phyloP scores from a whole-genome alignment of 2,888 invertebrate genomes.

The Limulus polyphemus region DNA sequence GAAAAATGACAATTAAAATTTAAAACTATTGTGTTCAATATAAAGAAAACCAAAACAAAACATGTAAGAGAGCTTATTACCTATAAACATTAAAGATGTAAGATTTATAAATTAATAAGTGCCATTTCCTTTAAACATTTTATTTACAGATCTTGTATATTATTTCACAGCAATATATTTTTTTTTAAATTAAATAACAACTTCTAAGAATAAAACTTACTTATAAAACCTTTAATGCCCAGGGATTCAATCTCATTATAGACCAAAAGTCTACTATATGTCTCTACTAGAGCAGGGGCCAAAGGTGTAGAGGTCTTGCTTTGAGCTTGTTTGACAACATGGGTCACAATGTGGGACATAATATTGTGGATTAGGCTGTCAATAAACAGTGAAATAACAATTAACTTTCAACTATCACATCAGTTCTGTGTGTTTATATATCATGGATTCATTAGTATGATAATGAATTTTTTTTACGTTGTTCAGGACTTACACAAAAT shows the following conservation, averaged over 20 bases:
- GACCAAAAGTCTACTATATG: conserved; percentile 79
- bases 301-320: conserved; percentile 58
- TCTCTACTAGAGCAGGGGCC: conserved; percentile 85
- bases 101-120: too few species aligned
- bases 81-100: too few species aligned
- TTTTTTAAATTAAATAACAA: conserved; percentile 2
- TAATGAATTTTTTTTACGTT: too few species aligned
- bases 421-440: too few species aligned
- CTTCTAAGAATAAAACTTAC: conserved; percentile 42
- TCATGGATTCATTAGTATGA: too few species aligned
- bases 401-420: too few species aligned
- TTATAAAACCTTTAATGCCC: conserved; percentile 90
- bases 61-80: too few species aligned
- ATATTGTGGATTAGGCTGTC: conserved; percentile 50
- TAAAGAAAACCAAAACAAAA: too few species aligned
- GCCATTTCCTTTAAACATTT: conserved; percentile 24
- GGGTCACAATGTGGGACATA: conserved; percentile 56
- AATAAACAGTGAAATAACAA: conserved; percentile 1
- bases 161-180: background rate
- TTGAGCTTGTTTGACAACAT: conserved; percentile 79
- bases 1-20: too few species aligned
- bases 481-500: too few species aligned
- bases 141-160: background rate
- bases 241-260: conserved; percentile 94
- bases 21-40: too few species aligned